phyloP scores from a whole-genome alignment of 2,797 vertebrate genomes.

The Falco naumanni region DNA sequence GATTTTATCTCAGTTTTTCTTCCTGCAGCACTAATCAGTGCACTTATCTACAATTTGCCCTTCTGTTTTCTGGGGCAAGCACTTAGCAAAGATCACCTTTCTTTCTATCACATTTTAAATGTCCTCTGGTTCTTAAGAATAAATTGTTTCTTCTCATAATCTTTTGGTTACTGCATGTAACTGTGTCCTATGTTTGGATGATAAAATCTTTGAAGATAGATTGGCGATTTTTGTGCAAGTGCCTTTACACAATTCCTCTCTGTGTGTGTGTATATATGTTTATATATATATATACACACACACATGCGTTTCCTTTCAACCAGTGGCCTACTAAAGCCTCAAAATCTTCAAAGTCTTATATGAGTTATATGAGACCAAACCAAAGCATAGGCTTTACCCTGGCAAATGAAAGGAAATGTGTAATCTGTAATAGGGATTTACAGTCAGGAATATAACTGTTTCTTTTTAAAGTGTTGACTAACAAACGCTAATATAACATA shows the following conservation, averaged over 20 bases:
- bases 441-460: neutral
- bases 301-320: neutral
- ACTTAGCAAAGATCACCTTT: neutral
- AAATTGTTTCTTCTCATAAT: neutral
- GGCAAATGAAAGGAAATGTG: neutral
- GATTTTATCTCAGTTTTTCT: neutral
- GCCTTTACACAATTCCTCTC: neutral
- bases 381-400: neutral
- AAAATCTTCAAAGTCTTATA: neutral
- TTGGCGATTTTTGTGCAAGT: neutral
- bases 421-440: neutral
- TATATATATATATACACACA: too few relatives aligned
- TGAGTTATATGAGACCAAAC: neutral
- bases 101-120: neutral
- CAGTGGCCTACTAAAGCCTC: neutral
- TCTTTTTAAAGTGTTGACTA: neutral
- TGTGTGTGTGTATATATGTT: too few relatives aligned
- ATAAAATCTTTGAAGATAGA: neutral
- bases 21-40: neutral
- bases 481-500: neutral
- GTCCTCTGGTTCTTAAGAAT: neutral
- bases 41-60: neutral
- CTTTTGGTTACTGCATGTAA: neutral
- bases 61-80: neutral
- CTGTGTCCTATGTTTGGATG: neutral